Evolutionary conservation across 2,888 invertebrate genomes (phyloP), one percentile per base, ranked within the genome.

Genomic region (Strigamia maritima): DNA sequence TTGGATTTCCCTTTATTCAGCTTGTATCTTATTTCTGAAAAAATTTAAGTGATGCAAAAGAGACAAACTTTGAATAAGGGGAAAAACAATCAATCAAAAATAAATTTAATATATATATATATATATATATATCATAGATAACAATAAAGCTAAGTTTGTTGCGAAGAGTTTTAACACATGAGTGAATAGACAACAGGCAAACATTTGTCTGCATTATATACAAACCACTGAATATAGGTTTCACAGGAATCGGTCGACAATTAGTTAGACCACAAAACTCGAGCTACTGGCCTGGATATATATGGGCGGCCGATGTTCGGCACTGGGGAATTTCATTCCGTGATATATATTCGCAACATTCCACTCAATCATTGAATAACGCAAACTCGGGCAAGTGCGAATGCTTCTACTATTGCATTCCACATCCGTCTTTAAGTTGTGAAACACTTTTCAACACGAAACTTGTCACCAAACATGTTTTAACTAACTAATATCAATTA

Each of bases 1-100:
- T 40, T 76, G 31, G 76, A 31, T 76, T 40, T 76, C 75, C 75
- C 75, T 74, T 74, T 74, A 28, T 28, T 31, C 35, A 35, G 75
- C 75, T 74, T 74, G 75, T 74, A 74, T 74, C 35, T 74, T 28
- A 74, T 35, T 4, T 74, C 75, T 74, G 75, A 74, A 74, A 74
- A 28, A 28, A 74, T 54, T 54, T 19, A 54, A 54, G 54, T n/a
- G 44, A 44, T 44, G 44, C 44, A 44, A 44, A 44, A 44, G 44
- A 44, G 44, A 44, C 44, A 44, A 16, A 44, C 70, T 24, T 26
- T 74, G 75, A 28, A 74, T 31, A 74, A 74, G 75, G 35, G 35
- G 75, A 74, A 74, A 31, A 31, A 24, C 16, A 74, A 26, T 26
- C 24, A 24, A 74, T 6, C 24, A 74, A 31, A 74, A 7, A 35